phyloP scores from a whole-genome alignment of 2,113 vertebrate species.

The Hemiscyllium ocellatum region DNA sequence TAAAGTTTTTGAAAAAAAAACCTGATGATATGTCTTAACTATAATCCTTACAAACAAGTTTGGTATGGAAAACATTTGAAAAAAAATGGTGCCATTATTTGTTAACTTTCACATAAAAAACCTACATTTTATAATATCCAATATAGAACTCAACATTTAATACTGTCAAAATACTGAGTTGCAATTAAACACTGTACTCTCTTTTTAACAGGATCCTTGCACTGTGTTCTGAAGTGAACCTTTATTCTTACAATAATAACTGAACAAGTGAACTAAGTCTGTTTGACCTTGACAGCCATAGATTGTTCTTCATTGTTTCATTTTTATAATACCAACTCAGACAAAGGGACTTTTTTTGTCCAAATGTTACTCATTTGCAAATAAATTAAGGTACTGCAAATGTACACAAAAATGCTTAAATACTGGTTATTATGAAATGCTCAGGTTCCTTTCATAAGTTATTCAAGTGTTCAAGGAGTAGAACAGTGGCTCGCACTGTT shows the following conservation, averaged over 20 bases:
- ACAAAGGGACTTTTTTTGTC: not conserved
- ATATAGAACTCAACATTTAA: not conserved
- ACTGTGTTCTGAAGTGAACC: not conserved
- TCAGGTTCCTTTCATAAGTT: not conserved
- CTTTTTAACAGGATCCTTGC: not conserved
- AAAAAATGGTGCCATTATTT: not conserved
- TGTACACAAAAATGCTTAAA: not conserved
- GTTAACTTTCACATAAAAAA: not conserved
- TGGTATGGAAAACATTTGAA: not conserved
- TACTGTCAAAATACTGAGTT: not conserved
- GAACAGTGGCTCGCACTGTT: no score
- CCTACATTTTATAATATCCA: not conserved
- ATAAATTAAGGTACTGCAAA: not conserved
- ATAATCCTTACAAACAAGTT: not conserved
- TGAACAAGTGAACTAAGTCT: not conserved
- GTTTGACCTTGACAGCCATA: not conserved
- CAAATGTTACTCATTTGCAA: not conserved
- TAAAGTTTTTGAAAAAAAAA: not conserved
- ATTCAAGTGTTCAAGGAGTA: not conserved
- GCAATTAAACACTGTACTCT: not conserved
- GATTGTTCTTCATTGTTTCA: not conserved
- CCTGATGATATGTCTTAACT: not conserved
- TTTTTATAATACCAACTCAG: not conserved
- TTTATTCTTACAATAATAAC: no score
- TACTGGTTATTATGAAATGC: not conserved